phyloP scores from a whole-genome alignment of 2,113 vertebrate species.

The Coptodon rendalli region DNA sequence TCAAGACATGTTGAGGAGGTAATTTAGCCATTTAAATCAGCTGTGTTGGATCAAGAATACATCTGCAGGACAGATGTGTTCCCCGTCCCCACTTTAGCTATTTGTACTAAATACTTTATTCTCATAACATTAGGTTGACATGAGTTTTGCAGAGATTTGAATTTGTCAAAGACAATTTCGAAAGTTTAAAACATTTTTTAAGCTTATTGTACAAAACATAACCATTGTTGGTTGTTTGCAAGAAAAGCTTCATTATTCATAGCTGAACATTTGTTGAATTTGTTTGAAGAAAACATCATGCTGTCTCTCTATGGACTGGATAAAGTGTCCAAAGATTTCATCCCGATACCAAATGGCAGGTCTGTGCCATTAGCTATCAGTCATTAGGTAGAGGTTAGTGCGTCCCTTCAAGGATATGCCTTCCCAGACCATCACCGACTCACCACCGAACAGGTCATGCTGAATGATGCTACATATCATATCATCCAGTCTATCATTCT shows the following conservation, averaged over 20 bases:
- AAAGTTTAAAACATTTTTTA: background rate
- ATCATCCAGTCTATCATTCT: background rate
- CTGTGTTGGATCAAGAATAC: background rate
- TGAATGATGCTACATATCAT: background rate
- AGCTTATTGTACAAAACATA: background rate
- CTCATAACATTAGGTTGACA: background rate
- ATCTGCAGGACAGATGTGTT: background rate
- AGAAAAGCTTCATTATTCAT: background rate
- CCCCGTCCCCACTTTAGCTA: background rate
- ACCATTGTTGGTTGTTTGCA: background rate
- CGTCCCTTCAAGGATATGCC: background rate
- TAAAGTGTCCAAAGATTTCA: background rate
- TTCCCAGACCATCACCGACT: background rate
- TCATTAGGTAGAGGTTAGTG: background rate
- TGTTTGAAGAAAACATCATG: background rate
- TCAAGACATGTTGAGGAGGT: background rate
- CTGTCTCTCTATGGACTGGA: background rate
- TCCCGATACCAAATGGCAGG: background rate
- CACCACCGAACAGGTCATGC: background rate
- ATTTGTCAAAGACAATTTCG: background rate
- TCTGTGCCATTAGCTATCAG: background rate
- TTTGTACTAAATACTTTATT: background rate
- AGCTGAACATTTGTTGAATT: background rate
- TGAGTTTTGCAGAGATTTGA: background rate
- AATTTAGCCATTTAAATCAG: background rate